phyloP scores from a whole-genome alignment of 2,113 vertebrate species.

The Zapus hudsonius region DNA sequence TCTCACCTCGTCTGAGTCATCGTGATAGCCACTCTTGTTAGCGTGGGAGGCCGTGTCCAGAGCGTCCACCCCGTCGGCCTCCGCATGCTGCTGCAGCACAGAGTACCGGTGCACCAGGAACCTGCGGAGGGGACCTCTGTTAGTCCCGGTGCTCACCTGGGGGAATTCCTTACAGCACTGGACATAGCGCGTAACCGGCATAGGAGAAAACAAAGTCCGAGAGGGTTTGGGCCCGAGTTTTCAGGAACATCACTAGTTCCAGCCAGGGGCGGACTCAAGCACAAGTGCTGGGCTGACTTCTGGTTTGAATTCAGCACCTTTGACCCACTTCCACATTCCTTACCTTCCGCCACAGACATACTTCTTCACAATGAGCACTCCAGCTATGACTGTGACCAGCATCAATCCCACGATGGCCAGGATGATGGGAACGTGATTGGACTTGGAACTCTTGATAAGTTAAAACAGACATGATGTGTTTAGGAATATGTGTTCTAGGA shows the following conservation, averaged over 20 bases:
- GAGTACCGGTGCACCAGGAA: slow-evolving; percentile 96
- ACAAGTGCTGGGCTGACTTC: neutral
- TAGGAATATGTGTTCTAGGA: neutral
- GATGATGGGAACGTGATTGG: slow-evolving; percentile 87
- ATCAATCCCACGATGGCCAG: slow-evolving; percentile 89
- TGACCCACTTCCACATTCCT: slow-evolving; percentile 57
- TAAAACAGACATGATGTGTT: slow-evolving; percentile 59
- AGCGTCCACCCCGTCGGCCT: slow-evolving; percentile 90
- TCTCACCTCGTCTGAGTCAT: slow-evolving; percentile 95
- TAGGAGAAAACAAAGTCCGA: neutral
- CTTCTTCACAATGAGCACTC: slow-evolving; percentile 93
- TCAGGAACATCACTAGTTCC: neutral
- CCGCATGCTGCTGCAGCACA: slow-evolving; percentile 91
- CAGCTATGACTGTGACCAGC: slow-evolving; percentile 84
- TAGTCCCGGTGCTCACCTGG: rapidly evolving
- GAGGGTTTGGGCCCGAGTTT: neutral
- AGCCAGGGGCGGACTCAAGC: neutral
- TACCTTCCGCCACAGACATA: slow-evolving; percentile 96
- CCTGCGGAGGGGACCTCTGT: slow-evolving; percentile 79
- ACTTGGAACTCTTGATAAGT: slow-evolving; percentile 78
- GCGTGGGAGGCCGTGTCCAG: slow-evolving; percentile 82
- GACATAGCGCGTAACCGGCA: neutral
- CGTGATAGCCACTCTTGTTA: slow-evolving; percentile 88
- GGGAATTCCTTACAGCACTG: rapidly evolving
- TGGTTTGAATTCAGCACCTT: neutral